phyloP scores from a whole-genome alignment of 2,888 invertebrate species.

The Automeris io region DNA sequence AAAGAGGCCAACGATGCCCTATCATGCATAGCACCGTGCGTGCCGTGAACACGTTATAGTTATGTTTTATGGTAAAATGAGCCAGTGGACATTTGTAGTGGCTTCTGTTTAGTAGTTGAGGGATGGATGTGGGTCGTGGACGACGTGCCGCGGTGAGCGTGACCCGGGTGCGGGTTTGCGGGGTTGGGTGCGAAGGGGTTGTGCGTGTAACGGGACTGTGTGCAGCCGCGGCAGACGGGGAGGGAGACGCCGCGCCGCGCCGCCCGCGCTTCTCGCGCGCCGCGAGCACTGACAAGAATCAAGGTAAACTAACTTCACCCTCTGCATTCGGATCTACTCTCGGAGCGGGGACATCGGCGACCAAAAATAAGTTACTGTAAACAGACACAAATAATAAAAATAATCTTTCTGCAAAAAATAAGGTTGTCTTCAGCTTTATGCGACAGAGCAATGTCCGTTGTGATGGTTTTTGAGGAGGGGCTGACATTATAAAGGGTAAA shows the following conservation, averaged over 20 bases:
- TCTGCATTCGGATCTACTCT: no score
- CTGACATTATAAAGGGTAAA: no score
- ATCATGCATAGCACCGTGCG: no score
- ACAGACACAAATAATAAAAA: no score
- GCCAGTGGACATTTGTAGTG: constrained; percentile 17
- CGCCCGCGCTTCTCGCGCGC: constrained; percentile 73
- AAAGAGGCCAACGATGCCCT: no score
- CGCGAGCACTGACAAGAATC: constrained; percentile 69
- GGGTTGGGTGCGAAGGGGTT: constrained; percentile 17
- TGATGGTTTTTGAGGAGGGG: no score
- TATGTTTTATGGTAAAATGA: background rate
- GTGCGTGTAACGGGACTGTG: constrained; percentile 30
- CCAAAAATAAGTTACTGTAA: no score
- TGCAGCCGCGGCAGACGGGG: constrained; percentile 51
- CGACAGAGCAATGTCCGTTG: no score
- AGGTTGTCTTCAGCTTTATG: no score
- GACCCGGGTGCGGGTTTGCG: constrained; percentile 12
- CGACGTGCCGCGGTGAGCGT: constrained; percentile 16
- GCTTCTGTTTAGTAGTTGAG: constrained; percentile 26
- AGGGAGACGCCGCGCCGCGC: constrained; percentile 55
- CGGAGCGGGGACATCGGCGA: no score
- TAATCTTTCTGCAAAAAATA: no score
- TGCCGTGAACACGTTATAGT: no score
- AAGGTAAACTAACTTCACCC: constrained; percentile 44
- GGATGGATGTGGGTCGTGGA: constrained; percentile 10